These are phyloP conservation scores for Nerophis lumbriciformis DNA, from an alignment of 2,113 vertebrate genomes.

Conservation along the genomic window DNA sequence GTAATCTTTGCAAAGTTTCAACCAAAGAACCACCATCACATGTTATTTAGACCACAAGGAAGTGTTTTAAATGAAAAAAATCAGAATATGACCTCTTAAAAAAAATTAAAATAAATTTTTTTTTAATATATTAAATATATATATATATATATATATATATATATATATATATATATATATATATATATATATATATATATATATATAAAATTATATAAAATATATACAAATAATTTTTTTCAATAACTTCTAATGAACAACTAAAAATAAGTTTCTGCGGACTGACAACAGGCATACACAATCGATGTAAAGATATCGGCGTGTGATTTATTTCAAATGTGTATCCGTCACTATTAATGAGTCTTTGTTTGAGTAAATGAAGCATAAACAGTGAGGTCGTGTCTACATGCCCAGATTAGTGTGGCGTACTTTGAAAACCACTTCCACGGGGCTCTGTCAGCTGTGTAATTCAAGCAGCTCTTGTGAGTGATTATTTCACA, in stretches of 20 bases:
- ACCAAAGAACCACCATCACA: too few relatives aligned
- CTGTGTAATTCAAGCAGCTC: slow-evolving; percentile 64
- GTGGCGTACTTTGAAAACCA: slow-evolving; percentile 36
- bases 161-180: too few relatives aligned
- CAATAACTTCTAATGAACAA: slow-evolving; percentile 4
- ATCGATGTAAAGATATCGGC: slow-evolving; percentile 10
- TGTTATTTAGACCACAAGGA: too few relatives aligned
- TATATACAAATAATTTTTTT: too few relatives aligned
- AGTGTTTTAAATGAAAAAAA: too few relatives aligned
- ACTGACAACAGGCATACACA: background rate
- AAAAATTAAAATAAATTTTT: too few relatives aligned
- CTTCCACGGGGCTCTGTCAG: slow-evolving; percentile 52
- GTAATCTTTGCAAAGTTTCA: too few relatives aligned
- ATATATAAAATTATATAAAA: too few relatives aligned
- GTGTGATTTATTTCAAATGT: slow-evolving; percentile 38
- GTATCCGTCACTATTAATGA: slow-evolving; percentile 30
- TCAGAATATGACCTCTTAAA: too few relatives aligned
- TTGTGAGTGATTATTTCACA: slow-evolving; percentile 57
- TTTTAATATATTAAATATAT: too few relatives aligned
- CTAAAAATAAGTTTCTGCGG: background rate
- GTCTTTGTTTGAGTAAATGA: slow-evolving; percentile 55
- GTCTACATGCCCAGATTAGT: slow-evolving; percentile 60
- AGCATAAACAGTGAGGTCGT: slow-evolving; percentile 41
- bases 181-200: too few relatives aligned
- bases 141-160: too few relatives aligned